Percentiles rank a stretch among this genome's conserved stretches.
These are phyloP conservation scores for Grapholita molesta DNA, from an alignment of 1,140 invertebrate species.

Conservation along the genomic window DNA sequence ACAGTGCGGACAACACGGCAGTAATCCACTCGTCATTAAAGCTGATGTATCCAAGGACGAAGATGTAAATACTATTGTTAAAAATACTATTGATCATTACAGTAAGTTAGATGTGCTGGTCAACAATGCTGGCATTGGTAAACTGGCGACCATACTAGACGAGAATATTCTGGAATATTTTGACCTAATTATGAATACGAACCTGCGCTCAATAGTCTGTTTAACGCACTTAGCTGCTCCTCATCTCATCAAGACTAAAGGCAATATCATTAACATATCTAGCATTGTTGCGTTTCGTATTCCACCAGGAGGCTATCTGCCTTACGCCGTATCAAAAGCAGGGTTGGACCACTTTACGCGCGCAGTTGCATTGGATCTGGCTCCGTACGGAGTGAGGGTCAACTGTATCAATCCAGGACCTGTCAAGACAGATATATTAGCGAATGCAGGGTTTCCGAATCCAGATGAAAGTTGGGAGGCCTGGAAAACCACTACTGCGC, in stretches of 20 bases:
- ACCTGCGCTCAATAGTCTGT: slow-evolving; percentile 84
- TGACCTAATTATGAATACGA: slow-evolving; percentile 83
- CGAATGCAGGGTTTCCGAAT: slow-evolving; percentile 82
- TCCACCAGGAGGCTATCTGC: slow-evolving; percentile 38
- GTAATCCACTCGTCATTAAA: slow-evolving; percentile 70
- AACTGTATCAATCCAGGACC: slow-evolving; percentile 91
- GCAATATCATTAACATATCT: slow-evolving; percentile 87
- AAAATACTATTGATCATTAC: slow-evolving; percentile 78
- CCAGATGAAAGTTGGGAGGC: slow-evolving; percentile 29
- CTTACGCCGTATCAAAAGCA: slow-evolving; percentile 44
- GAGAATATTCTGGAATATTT: slow-evolving; percentile 82
- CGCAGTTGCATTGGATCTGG: slow-evolving; percentile 87
- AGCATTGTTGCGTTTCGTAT: slow-evolving; percentile 81
- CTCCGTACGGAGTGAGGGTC: slow-evolving; percentile 86
- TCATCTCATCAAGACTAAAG: slow-evolving; percentile 83
- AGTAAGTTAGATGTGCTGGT: slow-evolving; percentile 82
- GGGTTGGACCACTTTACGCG: slow-evolving; percentile 56
- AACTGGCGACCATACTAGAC: slow-evolving; percentile 81
- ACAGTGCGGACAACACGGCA: slow-evolving; percentile 75
- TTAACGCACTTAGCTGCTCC: slow-evolving; percentile 85
- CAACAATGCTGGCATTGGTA: slow-evolving; percentile 86
- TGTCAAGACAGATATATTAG: slow-evolving; percentile 86
- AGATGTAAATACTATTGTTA: slow-evolving; percentile 79
- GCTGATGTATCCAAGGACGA: slow-evolving; percentile 82
- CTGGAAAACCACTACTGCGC: slow-evolving; percentile 50